Percentiles rank a stretch among this genome's conserved stretches.
These are phyloP conservation scores for Sarcophaga caerulescens DNA, from an alignment of 2,888 invertebrate species.

Conservation along the genomic window DNA sequence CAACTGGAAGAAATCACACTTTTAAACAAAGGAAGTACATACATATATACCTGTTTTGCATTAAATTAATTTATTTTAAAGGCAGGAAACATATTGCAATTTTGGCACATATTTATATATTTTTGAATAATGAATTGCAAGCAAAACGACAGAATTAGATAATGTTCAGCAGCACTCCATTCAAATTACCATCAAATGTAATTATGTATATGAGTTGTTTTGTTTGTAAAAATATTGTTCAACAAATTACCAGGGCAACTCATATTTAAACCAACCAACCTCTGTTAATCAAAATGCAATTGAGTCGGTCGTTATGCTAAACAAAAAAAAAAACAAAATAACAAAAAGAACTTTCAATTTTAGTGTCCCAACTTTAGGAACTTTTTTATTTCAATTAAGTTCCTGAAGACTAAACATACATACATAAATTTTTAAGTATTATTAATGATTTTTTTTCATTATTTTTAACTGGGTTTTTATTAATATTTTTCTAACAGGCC, in stretches of 20 bases:
- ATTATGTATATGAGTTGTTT: constrained; percentile 20
- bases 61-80: constrained; percentile 15
- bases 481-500: no score
- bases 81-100: constrained; percentile 2
- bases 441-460: constrained; percentile 11
- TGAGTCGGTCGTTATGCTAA: constrained; percentile 40
- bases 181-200: constrained; percentile 4
- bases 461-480: no score
- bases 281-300: constrained; percentile 17
- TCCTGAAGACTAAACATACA: neutral
- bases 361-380: constrained; percentile 38
- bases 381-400: constrained; percentile 15
- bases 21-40: neutral
- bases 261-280: constrained; percentile 13
- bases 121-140: constrained; percentile 36
- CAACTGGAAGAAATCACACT: constrained; percentile 56
- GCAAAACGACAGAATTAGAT: constrained; percentile 34
- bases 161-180: constrained; percentile 14
- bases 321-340: neutral
- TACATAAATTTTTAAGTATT: neutral
- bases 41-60: no score
- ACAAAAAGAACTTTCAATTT: constrained; percentile 2
- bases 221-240: constrained; percentile 49
- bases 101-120: constrained; percentile 31
- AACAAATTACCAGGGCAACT: constrained; percentile 44